phyloP scores from a whole-genome alignment of 2,113 vertebrate genomes.

The Delphinus delphis region DNA sequence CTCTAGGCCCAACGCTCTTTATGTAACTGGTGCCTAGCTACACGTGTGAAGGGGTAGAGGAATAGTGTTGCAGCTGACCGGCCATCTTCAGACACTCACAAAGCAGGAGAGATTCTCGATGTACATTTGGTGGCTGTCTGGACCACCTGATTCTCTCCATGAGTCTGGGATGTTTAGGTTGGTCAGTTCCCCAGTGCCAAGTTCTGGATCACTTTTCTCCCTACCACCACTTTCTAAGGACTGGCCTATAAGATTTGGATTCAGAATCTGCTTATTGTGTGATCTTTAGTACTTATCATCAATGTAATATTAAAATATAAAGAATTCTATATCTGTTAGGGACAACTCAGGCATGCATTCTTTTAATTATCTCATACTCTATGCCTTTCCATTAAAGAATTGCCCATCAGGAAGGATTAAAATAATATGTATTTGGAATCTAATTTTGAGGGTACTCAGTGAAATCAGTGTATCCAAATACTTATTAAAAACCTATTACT shows the following conservation, averaged over 20 bases:
- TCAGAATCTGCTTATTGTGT: background rate
- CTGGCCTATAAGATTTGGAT: accelerated
- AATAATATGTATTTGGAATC: background rate
- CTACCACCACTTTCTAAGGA: background rate
- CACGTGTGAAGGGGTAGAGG: background rate
- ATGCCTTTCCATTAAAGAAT: background rate
- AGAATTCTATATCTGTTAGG: background rate
- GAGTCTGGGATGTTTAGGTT: background rate
- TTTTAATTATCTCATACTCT: background rate
- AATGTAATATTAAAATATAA: background rate
- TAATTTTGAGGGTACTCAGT: background rate
- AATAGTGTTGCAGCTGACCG: background rate
- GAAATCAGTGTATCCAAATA: background rate
- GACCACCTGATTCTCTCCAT: background rate
- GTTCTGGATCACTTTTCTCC: background rate
- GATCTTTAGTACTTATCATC: background rate
- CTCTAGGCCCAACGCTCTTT: background rate
- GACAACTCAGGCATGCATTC: background rate
- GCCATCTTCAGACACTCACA: background rate
- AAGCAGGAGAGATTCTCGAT: background rate
- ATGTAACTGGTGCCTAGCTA: background rate
- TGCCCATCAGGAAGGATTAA: background rate
- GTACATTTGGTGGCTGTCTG: background rate
- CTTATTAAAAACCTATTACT: background rate
- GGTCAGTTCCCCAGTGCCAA: background rate